phyloP scores from a whole-genome alignment of 2,113 vertebrate genomes.

The Tricholaema leucomelas region DNA sequence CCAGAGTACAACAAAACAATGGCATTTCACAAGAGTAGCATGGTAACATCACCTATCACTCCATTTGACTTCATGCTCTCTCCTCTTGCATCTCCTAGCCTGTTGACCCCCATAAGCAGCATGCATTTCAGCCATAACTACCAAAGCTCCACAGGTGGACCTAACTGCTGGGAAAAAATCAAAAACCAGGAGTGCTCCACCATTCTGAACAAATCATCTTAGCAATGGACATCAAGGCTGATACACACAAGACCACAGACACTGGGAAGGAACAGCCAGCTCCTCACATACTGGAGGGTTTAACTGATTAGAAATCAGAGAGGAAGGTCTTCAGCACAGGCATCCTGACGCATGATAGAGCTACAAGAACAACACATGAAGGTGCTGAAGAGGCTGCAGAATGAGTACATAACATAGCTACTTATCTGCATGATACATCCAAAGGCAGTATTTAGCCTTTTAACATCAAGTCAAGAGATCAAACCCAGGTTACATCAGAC shows the following conservation, averaged over 20 bases:
- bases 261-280: not conserved
- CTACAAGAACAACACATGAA: rapidly evolving
- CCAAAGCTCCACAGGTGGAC: not conserved
- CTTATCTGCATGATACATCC: not conserved
- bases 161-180: not conserved
- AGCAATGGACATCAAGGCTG: not conserved
- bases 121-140: not conserved
- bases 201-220: not conserved
- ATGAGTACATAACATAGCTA: not conserved
- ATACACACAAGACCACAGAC: not conserved
- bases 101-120: not conserved
- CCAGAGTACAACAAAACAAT: not conserved
- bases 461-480: not conserved
- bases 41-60: not conserved
- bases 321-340: not conserved
- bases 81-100: not conserved
- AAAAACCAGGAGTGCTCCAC: not conserved
- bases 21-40: not conserved
- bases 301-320: not conserved
- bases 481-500: not conserved
- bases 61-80: not conserved
- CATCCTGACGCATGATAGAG: rapidly evolving
- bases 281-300: not conserved
- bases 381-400: not conserved
- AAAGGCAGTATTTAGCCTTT: not conserved